phyloP scores from a whole-genome alignment of 2,113 vertebrate genomes.

The Psammodynastes pulverulentus region DNA sequence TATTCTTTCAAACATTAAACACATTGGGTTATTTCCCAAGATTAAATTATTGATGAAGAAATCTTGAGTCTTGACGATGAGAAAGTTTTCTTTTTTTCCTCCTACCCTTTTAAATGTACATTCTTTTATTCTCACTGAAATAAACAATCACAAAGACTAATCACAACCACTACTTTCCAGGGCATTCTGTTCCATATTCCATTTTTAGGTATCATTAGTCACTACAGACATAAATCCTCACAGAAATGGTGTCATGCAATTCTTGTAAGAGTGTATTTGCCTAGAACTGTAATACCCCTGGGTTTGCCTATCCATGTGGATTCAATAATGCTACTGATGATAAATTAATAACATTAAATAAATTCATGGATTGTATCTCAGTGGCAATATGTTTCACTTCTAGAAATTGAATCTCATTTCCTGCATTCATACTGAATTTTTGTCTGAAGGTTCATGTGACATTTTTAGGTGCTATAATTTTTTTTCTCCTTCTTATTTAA shows the following conservation, averaged over 20 bases:
- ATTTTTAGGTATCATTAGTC: background rate
- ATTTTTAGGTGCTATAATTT: background rate
- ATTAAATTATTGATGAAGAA: background rate
- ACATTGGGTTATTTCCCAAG: background rate
- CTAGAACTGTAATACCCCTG: background rate
- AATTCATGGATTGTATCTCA: background rate
- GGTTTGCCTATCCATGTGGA: background rate
- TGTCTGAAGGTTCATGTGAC: background rate
- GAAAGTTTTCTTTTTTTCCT: background rate
- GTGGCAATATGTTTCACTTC: background rate
- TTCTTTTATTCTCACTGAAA: background rate
- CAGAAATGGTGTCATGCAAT: background rate
- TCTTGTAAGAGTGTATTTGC: background rate
- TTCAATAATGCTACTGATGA: background rate
- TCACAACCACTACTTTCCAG: background rate
- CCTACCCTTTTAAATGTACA: background rate
- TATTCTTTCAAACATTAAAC: background rate
- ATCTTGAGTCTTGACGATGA: background rate
- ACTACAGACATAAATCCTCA: background rate
- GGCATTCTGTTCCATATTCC: background rate
- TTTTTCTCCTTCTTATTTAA: background rate
- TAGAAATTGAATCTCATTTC: background rate
- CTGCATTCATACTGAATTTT: background rate
- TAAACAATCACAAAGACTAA: background rate
- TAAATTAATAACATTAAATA: background rate